Percentiles rank a stretch among this genome's conserved stretches.
These are phyloP conservation scores for Podarcis siculus DNA, from an alignment of 2,797 vertebrate genomes.

Conservation along the genomic window DNA sequence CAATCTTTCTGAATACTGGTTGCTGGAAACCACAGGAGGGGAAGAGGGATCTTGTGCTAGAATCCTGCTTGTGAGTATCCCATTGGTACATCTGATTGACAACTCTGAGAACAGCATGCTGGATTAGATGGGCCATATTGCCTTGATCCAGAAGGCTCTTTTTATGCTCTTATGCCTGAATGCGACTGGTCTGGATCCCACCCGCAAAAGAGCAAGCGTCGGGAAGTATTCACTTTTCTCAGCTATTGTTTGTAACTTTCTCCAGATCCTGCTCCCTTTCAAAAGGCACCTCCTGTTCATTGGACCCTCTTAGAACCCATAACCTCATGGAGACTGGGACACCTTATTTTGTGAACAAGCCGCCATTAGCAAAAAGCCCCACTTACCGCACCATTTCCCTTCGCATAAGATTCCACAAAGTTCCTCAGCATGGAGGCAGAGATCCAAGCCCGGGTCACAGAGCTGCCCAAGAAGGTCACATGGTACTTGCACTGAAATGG, in stretches of 20 bases:
- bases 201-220: not conserved
- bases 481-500: slow-evolving; percentile 77
- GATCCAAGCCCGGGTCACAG: slow-evolving; percentile 77
- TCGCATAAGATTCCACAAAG: slow-evolving; percentile 64
- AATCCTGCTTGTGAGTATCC: no score
- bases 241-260: not conserved
- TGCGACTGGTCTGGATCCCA: no score
- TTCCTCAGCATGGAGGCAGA: slow-evolving; percentile 69
- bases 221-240: not conserved
- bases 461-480: slow-evolving; percentile 78
- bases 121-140: no score
- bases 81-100: no score
- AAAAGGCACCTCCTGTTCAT: not conserved
- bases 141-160: no score
- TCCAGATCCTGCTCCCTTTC: no score
- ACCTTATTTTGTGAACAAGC: not conserved
- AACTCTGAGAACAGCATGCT: no score
- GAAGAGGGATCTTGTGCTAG: no score
- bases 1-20: no score
- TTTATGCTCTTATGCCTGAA: no score
- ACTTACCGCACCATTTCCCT: slow-evolving; percentile 62
- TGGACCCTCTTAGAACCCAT: not conserved
- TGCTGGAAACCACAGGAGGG: no score
- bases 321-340: not conserved
- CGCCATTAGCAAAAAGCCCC: not conserved